These are phyloP conservation scores for Diuraphis noxia DNA, from an alignment of 1,140 invertebrate species.

Conservation along the genomic window DNA sequence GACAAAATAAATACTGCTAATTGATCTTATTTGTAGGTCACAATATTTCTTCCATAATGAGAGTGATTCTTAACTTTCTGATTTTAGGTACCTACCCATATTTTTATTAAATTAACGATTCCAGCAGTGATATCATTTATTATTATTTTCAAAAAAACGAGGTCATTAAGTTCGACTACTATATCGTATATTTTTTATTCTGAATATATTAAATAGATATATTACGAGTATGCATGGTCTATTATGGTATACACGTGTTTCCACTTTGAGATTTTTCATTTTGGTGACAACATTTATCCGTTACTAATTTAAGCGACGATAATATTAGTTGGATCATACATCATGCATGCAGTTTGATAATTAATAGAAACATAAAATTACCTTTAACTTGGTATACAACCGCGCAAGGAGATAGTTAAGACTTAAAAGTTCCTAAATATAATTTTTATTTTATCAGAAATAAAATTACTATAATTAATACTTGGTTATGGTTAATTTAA, in stretches of 20 bases:
- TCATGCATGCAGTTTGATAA: not conserved
- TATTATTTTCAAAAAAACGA: not conserved
- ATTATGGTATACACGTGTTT: slow-evolving; percentile 7
- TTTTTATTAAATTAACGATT: slow-evolving; percentile 5
- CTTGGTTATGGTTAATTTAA: not conserved
- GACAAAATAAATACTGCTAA: slow-evolving; percentile 2
- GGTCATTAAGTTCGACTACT: not conserved
- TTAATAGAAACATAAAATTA: not conserved
- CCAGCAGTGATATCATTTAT: not conserved
- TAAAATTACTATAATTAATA: not conserved
- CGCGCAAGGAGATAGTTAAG: not conserved
- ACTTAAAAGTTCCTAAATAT: too few species aligned
- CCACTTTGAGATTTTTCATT: not conserved
- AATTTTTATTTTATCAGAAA: not conserved
- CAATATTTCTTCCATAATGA: slow-evolving; percentile 12
- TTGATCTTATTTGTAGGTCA: slow-evolving; percentile 15
- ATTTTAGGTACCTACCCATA: not conserved
- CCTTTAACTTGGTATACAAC: not conserved
- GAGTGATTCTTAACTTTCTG: not conserved
- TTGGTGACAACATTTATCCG: not conserved
- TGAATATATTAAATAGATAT: not conserved
- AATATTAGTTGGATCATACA: not conserved
- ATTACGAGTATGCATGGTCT: not conserved
- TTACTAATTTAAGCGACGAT: not conserved
- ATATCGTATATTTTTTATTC: not conserved